phyloP scores from a whole-genome alignment of 2,888 invertebrate species.

The Pseudococcus jackbeardsleyi region DNA sequence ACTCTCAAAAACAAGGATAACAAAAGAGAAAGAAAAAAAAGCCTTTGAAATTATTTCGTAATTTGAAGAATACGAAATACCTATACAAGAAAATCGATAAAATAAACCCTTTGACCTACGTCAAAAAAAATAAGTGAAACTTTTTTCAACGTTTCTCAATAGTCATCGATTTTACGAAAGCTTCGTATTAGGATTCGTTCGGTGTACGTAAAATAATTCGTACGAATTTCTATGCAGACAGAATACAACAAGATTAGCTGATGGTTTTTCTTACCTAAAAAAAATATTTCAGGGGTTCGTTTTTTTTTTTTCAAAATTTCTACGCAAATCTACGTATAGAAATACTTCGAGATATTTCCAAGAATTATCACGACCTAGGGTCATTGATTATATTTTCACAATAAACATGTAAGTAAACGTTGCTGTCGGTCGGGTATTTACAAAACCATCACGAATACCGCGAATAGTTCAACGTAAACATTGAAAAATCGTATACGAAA shows the following conservation, averaged over 20 bases:
- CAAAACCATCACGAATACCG: neutral
- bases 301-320: no score
- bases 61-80: neutral
- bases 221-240: neutral
- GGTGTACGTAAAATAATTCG: neutral
- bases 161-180: slow-evolving; percentile 5
- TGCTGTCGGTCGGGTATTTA: neutral
- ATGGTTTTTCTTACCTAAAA: neutral
- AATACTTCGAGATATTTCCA: neutral
- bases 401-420: neutral
- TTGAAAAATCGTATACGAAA: neutral
- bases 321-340: neutral
- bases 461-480: neutral
- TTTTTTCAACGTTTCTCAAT: slow-evolving; percentile 12
- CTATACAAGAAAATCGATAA: neutral
- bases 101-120: slow-evolving; percentile 23
- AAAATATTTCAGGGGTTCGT: neutral
- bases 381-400: neutral
- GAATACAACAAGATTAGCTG: neutral
- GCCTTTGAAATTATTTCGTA: neutral
- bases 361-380: slow-evolving; percentile 14
- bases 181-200: neutral
- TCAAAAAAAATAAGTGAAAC: slow-evolving; percentile 27
- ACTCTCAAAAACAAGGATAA: neutral
- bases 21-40: slow-evolving; percentile 8